A percentile compares a stretch with the other conserved stretches of the same genome.
Conservation (phyloP, 2,888 invertebrate genomes). For the Helicoverpa assulta region DNA sequence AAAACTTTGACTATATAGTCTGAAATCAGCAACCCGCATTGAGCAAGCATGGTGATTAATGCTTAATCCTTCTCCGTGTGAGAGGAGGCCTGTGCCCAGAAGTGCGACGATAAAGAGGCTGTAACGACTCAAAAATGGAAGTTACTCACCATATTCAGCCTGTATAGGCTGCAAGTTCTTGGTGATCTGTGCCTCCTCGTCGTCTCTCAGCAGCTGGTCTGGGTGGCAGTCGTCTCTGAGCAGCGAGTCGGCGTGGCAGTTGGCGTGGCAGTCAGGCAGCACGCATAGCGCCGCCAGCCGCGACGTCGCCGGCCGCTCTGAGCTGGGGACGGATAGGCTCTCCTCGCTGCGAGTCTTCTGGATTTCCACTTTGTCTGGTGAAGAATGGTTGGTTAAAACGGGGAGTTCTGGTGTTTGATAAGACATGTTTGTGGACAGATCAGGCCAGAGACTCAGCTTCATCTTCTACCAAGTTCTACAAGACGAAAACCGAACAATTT, state of each 20-base stretch:
- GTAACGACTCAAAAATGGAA: too few relatives aligned
- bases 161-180: conserved; percentile 61
- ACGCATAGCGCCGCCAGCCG: conserved; percentile 39
- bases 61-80: too few relatives aligned
- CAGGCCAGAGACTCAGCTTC: conserved; percentile 17
- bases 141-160: conserved; percentile 76
- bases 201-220: conserved; percentile 59
- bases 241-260: conserved; percentile 74
- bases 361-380: conserved; percentile 76
- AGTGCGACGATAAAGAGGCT: too few relatives aligned
- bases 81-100: too few relatives aligned
- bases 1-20: too few relatives aligned
- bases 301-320: conserved; percentile 66
- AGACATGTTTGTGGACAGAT: conserved; percentile 7
- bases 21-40: too few relatives aligned
- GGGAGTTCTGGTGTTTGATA: not conserved
- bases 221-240: conserved; percentile 75
- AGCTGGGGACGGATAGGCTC: conserved; percentile 78
- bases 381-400: not conserved
- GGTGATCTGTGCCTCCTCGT: conserved; percentile 59
- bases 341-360: conserved; percentile 87
- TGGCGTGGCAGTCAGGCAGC: conserved; percentile 60
- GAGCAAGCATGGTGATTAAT: too few relatives aligned
- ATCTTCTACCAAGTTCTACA: too few relatives aligned
- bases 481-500: too few relatives aligned